phyloP scores from a whole-genome alignment of 2,113 vertebrate species.

The Carlito syrichta region DNA sequence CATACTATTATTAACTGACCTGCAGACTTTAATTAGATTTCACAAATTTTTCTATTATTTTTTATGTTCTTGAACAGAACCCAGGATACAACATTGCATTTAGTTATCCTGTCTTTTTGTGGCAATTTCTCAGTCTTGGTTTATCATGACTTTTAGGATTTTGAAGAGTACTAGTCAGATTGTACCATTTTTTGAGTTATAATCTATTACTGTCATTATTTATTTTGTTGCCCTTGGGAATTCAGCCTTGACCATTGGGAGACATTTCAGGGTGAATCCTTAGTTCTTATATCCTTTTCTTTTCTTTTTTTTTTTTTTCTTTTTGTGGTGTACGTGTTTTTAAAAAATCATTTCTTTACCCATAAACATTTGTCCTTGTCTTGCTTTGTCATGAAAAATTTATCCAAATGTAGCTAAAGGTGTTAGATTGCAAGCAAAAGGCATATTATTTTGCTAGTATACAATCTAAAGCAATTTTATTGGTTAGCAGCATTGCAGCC shows the following conservation, averaged over 20 bases:
- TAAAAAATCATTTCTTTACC: neutral
- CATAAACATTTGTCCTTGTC: neutral
- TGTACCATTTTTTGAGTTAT: neutral
- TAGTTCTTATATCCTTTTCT: neutral
- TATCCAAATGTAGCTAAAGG: neutral
- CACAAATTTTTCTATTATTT: neutral
- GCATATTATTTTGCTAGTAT: neutral
- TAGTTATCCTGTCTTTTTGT: neutral
- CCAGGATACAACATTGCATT: neutral
- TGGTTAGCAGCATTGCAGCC: neutral
- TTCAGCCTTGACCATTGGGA: neutral
- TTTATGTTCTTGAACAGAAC: neutral
- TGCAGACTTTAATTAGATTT: neutral
- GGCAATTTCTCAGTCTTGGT: neutral
- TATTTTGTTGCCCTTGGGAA: neutral
- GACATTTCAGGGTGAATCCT: neutral
- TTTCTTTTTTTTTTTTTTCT: neutral
- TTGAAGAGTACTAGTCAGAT: neutral
- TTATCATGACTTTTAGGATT: neutral
- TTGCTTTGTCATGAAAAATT: neutral
- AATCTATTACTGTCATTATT: neutral
- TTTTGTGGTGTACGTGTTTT: neutral
- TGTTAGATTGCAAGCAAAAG: neutral
- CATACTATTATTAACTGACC: neutral
- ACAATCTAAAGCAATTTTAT: slow-evolving; percentile 6